Evolutionary conservation across 2,888 invertebrate genomes (phyloP).

Genomic region (Gymnoscelis rufifasciata): DNA sequence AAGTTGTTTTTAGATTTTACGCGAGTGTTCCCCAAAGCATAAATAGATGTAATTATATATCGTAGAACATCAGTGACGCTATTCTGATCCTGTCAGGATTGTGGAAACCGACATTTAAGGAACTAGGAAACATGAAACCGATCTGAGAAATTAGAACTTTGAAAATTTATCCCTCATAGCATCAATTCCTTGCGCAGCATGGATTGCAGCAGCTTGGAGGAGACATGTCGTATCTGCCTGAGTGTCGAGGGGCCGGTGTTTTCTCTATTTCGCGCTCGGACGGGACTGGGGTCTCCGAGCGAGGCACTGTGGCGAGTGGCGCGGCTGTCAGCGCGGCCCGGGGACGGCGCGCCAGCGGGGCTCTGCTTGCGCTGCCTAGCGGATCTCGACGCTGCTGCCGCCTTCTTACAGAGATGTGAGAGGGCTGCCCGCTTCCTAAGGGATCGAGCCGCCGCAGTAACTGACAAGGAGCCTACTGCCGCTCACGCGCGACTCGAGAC

Average conservation of each 20-base stretch:
- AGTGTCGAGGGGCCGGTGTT: slow-evolving; percentile 39
- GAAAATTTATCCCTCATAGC: no score
- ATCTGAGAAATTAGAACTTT: no score
- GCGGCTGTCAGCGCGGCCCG: slow-evolving; percentile 38
- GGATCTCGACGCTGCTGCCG: slow-evolving; percentile 47
- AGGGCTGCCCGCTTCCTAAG: slow-evolving; percentile 39
- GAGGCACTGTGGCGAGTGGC: slow-evolving; percentile 36
- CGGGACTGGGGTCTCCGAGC: slow-evolving; percentile 36
- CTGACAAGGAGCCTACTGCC: not conserved
- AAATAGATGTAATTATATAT: no score
- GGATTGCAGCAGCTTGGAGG: slow-evolving; percentile 31
- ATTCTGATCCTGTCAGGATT: no score
- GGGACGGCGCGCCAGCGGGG: slow-evolving; percentile 40
- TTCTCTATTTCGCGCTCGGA: slow-evolving; percentile 40
- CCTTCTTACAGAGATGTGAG: slow-evolving; percentile 49
- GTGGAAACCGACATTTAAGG: no score
- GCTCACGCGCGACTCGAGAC: no score
- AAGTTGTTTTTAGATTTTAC: no score
- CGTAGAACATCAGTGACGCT: no score
- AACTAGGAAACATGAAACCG: no score
- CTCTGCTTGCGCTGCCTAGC: slow-evolving; percentile 49
- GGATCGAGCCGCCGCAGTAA: slow-evolving; percentile 10
- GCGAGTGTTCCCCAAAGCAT: no score
- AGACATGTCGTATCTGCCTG: slow-evolving; percentile 50
- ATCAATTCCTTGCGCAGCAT: slow-evolving; percentile 18